Conservation (phyloP, 2,797 vertebrate species). For the Alcedo atthis region DNA sequence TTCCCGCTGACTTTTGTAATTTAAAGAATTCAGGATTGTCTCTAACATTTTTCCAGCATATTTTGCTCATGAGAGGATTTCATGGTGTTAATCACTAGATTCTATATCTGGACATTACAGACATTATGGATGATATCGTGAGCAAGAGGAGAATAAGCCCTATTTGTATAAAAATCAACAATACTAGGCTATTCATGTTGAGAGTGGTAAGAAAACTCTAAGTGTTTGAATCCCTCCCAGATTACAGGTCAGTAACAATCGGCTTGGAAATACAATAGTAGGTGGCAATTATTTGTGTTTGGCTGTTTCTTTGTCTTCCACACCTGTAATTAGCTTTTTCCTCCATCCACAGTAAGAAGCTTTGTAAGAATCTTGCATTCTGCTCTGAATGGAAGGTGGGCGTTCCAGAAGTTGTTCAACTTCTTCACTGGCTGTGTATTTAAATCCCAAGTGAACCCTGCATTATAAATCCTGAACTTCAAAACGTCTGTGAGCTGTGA, state of each 20-base stretch:
- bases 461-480: background rate
- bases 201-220: background rate
- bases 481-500: background rate
- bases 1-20: background rate
- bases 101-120: background rate
- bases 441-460: background rate
- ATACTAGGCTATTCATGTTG: background rate
- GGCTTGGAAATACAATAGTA: background rate
- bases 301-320: background rate
- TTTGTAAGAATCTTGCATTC: background rate
- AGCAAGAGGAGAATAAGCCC: slow-evolving; percentile 47
- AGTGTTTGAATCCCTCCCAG: background rate
- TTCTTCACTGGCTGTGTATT: background rate
- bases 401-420: background rate
- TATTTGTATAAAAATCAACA: slow-evolving; percentile 29
- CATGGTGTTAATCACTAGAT: slow-evolving; percentile 35
- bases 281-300: background rate
- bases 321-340: background rate
- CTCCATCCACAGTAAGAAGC: background rate
- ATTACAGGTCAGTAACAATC: background rate
- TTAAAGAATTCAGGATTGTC: background rate
- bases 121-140: background rate
- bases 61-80: slow-evolving; percentile 48
- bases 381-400: background rate
- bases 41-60: slow-evolving; percentile 29